A percentile compares a stretch with the other conserved stretches of the same genome.
Evolutionary conservation across 2,888 invertebrate genomes (phyloP).

Genomic region (Phengaris arion): DNA sequence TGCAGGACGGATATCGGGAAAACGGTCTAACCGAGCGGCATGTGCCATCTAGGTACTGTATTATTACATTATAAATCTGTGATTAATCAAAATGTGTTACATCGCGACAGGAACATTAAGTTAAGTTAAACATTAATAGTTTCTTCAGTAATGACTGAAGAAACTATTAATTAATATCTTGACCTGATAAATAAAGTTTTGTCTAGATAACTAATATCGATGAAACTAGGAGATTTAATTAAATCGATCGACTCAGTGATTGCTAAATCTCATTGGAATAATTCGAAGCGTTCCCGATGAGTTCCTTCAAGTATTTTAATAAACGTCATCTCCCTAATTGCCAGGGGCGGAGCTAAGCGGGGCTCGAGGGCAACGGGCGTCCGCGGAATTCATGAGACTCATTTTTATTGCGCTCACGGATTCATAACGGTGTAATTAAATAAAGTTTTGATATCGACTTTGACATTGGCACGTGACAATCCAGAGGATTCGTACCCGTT

Average conservation of each 20-base stretch:
- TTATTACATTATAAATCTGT: no score
- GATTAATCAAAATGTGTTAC: no score
- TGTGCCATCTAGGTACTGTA: no score
- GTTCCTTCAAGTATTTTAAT: slow-evolving; percentile 57
- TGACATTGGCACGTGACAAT: slow-evolving; percentile 7
- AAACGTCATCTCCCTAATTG: slow-evolving; percentile 58
- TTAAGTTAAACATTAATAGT: no score
- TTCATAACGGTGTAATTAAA: slow-evolving; percentile 12
- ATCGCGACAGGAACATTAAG: no score
- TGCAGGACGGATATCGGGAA: no score
- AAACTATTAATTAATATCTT: not conserved
- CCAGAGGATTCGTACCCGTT: slow-evolving; percentile 5
- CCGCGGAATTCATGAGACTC: slow-evolving; percentile 30
- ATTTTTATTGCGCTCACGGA: slow-evolving; percentile 19
- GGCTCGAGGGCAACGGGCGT: slow-evolving; percentile 24
- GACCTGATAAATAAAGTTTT: not conserved
- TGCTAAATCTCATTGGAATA: slow-evolving; percentile 54
- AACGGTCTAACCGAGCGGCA: no score
- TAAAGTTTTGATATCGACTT: slow-evolving; percentile 15
- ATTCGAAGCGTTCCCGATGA: slow-evolving; percentile 25
- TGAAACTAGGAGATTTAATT: slow-evolving; percentile 45
- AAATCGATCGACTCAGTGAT: slow-evolving; percentile 52
- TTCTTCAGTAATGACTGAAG: no score
- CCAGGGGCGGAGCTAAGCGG: slow-evolving; percentile 31
- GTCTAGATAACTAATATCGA: slow-evolving; percentile 31